Evolutionary conservation across 2,797 vertebrate species (phyloP), one percentile per base, ranked within the genome.

Genomic region (Harpagifer antarcticus): DNA sequence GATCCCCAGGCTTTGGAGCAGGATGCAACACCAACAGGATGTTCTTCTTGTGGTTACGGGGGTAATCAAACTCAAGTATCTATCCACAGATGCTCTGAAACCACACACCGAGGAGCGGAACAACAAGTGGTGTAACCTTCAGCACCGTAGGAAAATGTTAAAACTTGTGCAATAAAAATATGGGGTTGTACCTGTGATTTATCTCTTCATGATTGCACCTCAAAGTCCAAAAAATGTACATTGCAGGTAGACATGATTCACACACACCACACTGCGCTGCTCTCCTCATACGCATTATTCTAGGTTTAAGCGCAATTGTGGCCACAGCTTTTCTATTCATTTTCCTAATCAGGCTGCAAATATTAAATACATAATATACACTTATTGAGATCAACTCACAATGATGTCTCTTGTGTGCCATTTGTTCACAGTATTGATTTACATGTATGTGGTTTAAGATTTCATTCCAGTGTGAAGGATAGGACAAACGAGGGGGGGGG

Each of bases 371-470:
- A n/a, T n/a, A n/a, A n/a, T n/a, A n/a, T n/a, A n/a, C 23, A 58
- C 50, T 60, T 55, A 48, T 66, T 57, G n/a, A 79, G 17, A 84
- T 63, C 20, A 79, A 17, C 53, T 60, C 16, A 61, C 33, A 68
- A 64, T 74, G 52, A 73, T 33, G 50, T 65, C 49, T 64, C 47
- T 60, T 69, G 72, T 74, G 11, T 73, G 45, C 27, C 40, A 56
- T 73, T 78, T 78, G n/a, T 70, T 64, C 48, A 54, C 27, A 23
- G 9, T 76, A 86, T 80, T 70, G 86, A 89, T 88, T 86, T 77
- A 84, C 57, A 88, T 89, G 75, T 67, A 79, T 74, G 61, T 61
- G 20, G 53, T 72, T 84, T 72, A 31, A 74, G 56, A 69, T 80
- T 78, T 74, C 52, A 50, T 47, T 12, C 33, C 40, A n/a, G 50